A percentile compares a stretch with the other conserved stretches of the same genome.
Evolutionary conservation across 2,888 invertebrate species (phyloP).

Genomic region (Helleia helle): DNA sequence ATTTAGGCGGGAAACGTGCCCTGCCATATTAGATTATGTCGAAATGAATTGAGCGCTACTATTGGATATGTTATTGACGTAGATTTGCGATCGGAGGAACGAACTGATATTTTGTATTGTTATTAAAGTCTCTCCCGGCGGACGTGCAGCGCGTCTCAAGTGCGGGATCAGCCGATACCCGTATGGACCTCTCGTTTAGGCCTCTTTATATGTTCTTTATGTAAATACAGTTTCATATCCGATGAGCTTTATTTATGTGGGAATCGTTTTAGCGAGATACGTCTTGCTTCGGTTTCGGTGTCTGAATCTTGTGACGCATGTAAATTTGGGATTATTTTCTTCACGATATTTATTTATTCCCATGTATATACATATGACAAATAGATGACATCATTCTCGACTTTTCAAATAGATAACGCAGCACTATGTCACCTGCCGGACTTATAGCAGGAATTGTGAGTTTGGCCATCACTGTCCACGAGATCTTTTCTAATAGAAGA

Average conservation of each 20-base stretch:
- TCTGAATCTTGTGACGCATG: slow-evolving; percentile 59
- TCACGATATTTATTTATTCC: slow-evolving; percentile 9
- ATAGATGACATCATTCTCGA: too few species aligned
- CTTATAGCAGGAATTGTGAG: too few species aligned
- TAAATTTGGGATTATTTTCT: slow-evolving; percentile 36
- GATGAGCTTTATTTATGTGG: slow-evolving; percentile 75
- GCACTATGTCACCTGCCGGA: too few species aligned
- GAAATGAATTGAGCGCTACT: slow-evolving; percentile 71
- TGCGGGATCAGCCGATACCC: slow-evolving; percentile 46
- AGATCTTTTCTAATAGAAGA: too few species aligned
- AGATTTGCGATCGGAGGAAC: slow-evolving; percentile 74
- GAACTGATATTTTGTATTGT: slow-evolving; percentile 75
- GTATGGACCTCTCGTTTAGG: slow-evolving; percentile 69
- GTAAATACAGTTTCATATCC: slow-evolving; percentile 73
- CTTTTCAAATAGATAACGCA: too few species aligned
- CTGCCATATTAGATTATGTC: slow-evolving; percentile 71
- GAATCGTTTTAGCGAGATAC: slow-evolving; percentile 73
- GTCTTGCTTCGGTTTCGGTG: slow-evolving; percentile 57
- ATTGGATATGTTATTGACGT: slow-evolving; percentile 75
- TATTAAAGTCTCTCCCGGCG: slow-evolving; percentile 61
- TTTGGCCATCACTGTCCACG: too few species aligned
- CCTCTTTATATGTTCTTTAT: slow-evolving; percentile 74
- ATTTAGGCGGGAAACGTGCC: slow-evolving; percentile 73
- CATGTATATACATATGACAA: too few species aligned
- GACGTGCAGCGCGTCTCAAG: slow-evolving; percentile 58